A percentile compares a stretch with the other conserved stretches of the same genome.
Conservation (phyloP, 2,888 invertebrate genomes). For the Phalera bucephala region DNA sequence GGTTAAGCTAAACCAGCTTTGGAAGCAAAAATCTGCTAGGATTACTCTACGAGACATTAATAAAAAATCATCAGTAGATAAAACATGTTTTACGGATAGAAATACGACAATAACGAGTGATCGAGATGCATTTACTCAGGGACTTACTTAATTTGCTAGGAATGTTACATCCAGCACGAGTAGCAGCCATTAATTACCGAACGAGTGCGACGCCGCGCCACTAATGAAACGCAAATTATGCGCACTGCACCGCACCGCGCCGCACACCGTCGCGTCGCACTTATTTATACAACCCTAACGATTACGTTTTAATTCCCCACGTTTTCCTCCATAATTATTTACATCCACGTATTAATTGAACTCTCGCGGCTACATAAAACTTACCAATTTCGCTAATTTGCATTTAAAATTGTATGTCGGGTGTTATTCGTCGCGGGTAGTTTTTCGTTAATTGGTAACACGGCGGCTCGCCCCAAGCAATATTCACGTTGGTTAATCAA, state of each 20-base stretch:
- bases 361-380: constrained; percentile 18
- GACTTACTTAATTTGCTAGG: too few species aligned
- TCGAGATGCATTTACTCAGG: too few species aligned
- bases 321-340: constrained; percentile 23
- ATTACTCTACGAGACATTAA: too few species aligned
- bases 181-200: constrained; percentile 21
- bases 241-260: constrained; percentile 8
- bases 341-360: constrained; percentile 20
- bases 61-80: too few species aligned
- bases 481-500: background rate
- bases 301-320: constrained; percentile 17
- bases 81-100: too few species aligned
- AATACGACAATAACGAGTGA: too few species aligned
- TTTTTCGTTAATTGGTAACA: constrained; percentile 8
- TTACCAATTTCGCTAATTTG: constrained; percentile 24
- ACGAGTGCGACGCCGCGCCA: constrained; percentile 4
- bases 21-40: too few species aligned
- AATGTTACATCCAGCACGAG: too few species aligned
- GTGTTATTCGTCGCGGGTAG: constrained; percentile 2
- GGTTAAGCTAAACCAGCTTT: too few species aligned
- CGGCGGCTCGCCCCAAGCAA: background rate
- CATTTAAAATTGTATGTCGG: constrained; percentile 17
- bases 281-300: constrained; percentile 11
- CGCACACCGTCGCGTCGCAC: constrained; percentile 1
- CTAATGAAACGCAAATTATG: constrained; percentile 32